Conservation (phyloP, 2,797 vertebrate species). For the Microctenopoma steveboyesi region DNA sequence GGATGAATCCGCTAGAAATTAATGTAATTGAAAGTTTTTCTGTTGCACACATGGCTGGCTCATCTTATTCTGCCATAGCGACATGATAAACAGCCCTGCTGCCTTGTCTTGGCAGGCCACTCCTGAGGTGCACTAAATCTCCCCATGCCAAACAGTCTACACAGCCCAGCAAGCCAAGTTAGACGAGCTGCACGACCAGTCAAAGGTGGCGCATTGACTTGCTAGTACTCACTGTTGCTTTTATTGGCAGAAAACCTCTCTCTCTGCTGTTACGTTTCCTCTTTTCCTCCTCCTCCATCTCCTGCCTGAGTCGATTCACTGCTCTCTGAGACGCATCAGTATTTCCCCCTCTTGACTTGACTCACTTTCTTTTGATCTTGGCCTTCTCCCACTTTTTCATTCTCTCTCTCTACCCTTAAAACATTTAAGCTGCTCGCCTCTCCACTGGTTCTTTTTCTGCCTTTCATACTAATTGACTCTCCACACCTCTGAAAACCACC, state of each 20-base stretch:
- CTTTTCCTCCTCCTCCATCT: conserved; percentile 21
- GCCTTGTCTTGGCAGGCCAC: conserved; percentile 23
- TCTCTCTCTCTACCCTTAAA: conserved; percentile 15
- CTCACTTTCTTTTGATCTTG: conserved; percentile 47
- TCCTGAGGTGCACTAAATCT: conserved; percentile 62
- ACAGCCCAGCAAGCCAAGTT: conserved; percentile 31
- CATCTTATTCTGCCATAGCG: conserved; percentile 22
- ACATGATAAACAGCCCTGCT: conserved; percentile 40
- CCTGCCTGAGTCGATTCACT: conserved; percentile 32
- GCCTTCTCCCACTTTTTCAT: conserved; percentile 21
- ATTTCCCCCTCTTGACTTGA: conserved; percentile 6
- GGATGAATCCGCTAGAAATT: conserved; percentile 29
- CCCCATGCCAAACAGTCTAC: conserved; percentile 30
- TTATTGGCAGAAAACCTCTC: conserved; percentile 47
- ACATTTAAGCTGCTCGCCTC: conserved; percentile 5
- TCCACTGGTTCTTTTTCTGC: background rate
- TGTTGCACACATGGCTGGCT: background rate
- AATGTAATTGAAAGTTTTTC: conserved; percentile 15
- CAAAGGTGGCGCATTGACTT: conserved; percentile 10
- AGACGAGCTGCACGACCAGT: conserved; percentile 35
- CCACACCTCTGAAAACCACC: conserved; percentile 31
- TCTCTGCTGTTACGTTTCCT: conserved; percentile 10
- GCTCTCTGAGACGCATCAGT: conserved; percentile 39
- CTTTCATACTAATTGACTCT: conserved; percentile 50
- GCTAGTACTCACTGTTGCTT: conserved; percentile 41